phyloP scores from a whole-genome alignment of 2,888 invertebrate species.

The Neria commutata region DNA sequence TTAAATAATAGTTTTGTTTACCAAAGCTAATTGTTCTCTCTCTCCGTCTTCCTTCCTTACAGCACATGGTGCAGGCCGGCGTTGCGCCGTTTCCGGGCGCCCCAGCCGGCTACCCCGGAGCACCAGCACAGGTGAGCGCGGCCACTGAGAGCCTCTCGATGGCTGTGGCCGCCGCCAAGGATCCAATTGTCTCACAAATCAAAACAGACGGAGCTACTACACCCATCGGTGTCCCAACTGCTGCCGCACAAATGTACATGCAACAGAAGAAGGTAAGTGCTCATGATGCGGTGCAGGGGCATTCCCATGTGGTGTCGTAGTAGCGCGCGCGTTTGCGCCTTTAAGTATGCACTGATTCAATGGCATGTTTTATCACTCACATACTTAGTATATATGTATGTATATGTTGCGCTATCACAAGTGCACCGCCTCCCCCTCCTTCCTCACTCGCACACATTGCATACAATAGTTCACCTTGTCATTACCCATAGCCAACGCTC shows the following conservation, averaged over 20 bases:
- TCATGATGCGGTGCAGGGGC: not conserved
- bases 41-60: slow-evolving; percentile 29
- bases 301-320: not conserved
- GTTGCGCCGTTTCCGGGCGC: slow-evolving; percentile 60
- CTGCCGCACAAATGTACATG: slow-evolving; percentile 54
- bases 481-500: not conserved
- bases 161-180: slow-evolving; percentile 55
- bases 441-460: no score
- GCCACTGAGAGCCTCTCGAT: slow-evolving; percentile 55
- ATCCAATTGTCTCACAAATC: slow-evolving; percentile 55
- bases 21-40: not conserved
- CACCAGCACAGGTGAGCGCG: slow-evolving; percentile 42
- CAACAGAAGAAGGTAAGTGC: slow-evolving; percentile 59
- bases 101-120: slow-evolving; percentile 60
- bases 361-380: slow-evolving; percentile 13
- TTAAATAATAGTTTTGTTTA: slow-evolving; percentile 1
- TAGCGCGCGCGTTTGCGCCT: slow-evolving; percentile 19
- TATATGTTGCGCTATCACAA: not conserved
- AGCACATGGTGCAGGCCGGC: slow-evolving; percentile 62
- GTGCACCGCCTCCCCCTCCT: not conserved
- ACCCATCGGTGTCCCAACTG: slow-evolving; percentile 45
- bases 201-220: slow-evolving; percentile 46
- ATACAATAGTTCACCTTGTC: not conserved
- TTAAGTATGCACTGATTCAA: slow-evolving; percentile 25
- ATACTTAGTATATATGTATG: not conserved